Base-by-base conservation (phyloP, 2,797 vertebrate species). In the Rhinella marina region DNA sequence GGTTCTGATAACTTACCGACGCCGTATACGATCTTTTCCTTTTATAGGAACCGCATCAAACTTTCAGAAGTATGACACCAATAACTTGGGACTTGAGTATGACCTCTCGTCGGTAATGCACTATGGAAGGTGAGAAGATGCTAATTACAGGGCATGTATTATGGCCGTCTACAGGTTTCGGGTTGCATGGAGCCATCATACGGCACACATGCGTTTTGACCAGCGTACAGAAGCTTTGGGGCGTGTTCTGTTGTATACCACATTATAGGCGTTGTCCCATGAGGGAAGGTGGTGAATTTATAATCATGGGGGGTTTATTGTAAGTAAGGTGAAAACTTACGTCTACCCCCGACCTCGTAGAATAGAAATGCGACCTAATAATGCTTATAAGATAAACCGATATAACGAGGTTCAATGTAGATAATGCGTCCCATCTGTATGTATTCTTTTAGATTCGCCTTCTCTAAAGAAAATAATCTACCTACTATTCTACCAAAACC, bases 81-180 rank as follows among this genome's bases (percentile, higher is more conserved):
- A 96, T 91, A 96, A 96, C 85, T 90, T 94, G 11, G 96, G 95
- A 59, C 95, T 94, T 25, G 92, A 92, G 3, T 97, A 97, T 87
- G 96, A 97, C 91, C 96, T 96, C 88, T 90, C 66, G 86, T 97
- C 96, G 32, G 94, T 97, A 70, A 96, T 96, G 96, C 96, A 96
- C 92, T 97, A 96, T 86, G 95, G 95, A 90, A 95, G 94, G 96
- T 96, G 80, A 73, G 87, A 32, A 32, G 52, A 54, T 27, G 14
- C 21, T 59, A n/a, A 54, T 78, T 7, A 21, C 16, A 56, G 23
- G 6, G 3, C 0, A 23, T 16, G 13, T 41, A 41, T 41, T 41
- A 41, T 41, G 41, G 41, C 41, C 2, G 2, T 32, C 2, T 32
- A 32, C 32, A 32, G 32, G 32, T 32, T 32, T 32, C 32, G 32